Percentiles rank a stretch among this genome's conserved stretches.
phyloP scores from a whole-genome alignment of 2,797 vertebrate species.

The Tapirus indicus region DNA sequence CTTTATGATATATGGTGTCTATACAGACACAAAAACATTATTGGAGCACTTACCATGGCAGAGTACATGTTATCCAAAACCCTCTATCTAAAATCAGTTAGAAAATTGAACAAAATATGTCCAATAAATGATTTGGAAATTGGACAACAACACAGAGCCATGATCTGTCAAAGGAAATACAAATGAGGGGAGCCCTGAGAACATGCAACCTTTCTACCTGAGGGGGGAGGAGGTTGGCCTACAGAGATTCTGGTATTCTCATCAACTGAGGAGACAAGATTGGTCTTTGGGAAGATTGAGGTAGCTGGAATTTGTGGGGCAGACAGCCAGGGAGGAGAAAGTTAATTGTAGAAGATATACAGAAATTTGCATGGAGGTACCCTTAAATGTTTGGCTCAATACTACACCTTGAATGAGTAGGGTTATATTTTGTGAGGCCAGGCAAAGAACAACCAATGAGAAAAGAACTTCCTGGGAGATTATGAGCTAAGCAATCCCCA shows the following conservation, averaged over 20 bases:
- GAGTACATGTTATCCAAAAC: not conserved
- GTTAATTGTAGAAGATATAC: not conserved
- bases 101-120: not conserved
- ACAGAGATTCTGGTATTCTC: not conserved
- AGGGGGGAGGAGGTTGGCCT: fast-evolving
- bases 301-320: not conserved
- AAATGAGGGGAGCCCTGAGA: not conserved
- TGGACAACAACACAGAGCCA: not conserved
- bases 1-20: not conserved
- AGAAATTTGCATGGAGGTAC: not conserved
- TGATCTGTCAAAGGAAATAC: not conserved
- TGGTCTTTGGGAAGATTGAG: not conserved
- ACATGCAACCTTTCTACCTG: not conserved
- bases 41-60: not conserved
- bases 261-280: not conserved
- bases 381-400: not conserved
- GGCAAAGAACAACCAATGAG: not conserved
- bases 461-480: not conserved
- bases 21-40: not conserved
- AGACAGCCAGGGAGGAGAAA: not conserved
- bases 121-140: not conserved
- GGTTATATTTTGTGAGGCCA: not conserved
- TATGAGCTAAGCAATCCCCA: not conserved
- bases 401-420: not conserved
- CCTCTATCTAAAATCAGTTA: not conserved